phyloP scores from a whole-genome alignment of 2,888 invertebrate genomes.

The Drosophila rubida region DNA sequence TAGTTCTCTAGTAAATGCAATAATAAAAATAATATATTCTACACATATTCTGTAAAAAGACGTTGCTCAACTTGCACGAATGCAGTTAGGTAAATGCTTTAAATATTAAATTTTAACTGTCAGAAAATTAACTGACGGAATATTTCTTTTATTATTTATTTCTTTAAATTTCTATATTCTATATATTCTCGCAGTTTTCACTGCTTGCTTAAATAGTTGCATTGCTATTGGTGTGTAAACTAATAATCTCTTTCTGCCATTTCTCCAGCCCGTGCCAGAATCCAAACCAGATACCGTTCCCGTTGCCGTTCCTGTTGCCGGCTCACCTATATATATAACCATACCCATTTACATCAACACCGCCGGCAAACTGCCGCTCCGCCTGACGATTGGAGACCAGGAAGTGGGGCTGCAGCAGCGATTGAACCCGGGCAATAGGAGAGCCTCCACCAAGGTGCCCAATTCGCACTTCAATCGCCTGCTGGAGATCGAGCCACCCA shows the following conservation, averaged over 20 bases:
- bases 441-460: constrained; percentile 47
- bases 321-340: constrained; percentile 71
- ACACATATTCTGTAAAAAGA: too few relatives aligned
- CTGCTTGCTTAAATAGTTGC: too few relatives aligned
- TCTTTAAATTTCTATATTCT: too few relatives aligned
- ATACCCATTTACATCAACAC: constrained; percentile 79
- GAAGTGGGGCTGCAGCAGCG: constrained; percentile 34
- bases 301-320: background rate
- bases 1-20: too few relatives aligned
- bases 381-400: constrained; percentile 65
- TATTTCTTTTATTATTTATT: too few relatives aligned
- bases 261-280: background rate
- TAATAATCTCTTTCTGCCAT: background rate
- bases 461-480: constrained; percentile 69
- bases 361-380: constrained; percentile 59
- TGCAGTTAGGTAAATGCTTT: too few relatives aligned
- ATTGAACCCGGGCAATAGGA: constrained; percentile 6
- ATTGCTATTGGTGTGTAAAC: too few relatives aligned
- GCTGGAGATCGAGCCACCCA: constrained; percentile 52
- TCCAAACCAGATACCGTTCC: background rate
- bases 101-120: too few relatives aligned
- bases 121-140: too few relatives aligned
- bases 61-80: too few relatives aligned
- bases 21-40: too few relatives aligned
- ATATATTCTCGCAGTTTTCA: too few relatives aligned